Evolutionary conservation across 2,888 invertebrate species (phyloP), one percentile per base, ranked within the genome.

Genomic region (Leptopilina drosophilae): DNA sequence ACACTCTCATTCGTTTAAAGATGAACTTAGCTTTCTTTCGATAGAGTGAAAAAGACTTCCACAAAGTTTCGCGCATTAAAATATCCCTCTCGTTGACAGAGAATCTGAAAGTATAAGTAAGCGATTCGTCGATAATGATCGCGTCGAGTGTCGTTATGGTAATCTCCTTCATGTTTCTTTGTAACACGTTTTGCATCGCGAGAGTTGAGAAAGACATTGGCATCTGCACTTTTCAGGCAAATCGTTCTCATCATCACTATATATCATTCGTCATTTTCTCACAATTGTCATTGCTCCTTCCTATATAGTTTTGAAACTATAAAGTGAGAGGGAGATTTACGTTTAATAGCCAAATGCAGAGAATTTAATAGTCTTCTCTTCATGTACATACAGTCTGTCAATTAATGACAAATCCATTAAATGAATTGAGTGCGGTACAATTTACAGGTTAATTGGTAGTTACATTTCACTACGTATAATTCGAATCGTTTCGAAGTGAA

Each of bases 61-160:
- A 66, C 42, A 15, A 15, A n/a, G n/a, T 42, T 42, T 42, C 6
- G 42, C 11, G 40, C 46, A 67, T 67, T 67, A 67, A 67, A 67
- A 42, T 67, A 67, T 67, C 20, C 46, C 9, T 2, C 11, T 40
- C 67, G 65, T 65, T 65, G 65, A 65, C 65, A 65, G 65, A 65
- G 65, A 65, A 65, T 65, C 42, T 65, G 65, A 67, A 67, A 67
- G 67, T 67, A 67, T 67, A 46, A 67, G 67, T 67, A 67, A 67
- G 67, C 67, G 46, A 67, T 49, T 67, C 67, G 20, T 46, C 67
- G 67, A 67, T 67, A 67, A 67, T 49, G 67, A 67, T 67, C 67
- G 67, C 67, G 46, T 67, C 67, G 46, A 67, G 67, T 46, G 67
- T 67, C 67, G 67, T 67, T 67, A 49, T 67, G 67, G 67, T 67